These are phyloP conservation scores for Phalloptychus januarius DNA, from an alignment of 2,797 vertebrate species.

Conservation along the genomic window DNA sequence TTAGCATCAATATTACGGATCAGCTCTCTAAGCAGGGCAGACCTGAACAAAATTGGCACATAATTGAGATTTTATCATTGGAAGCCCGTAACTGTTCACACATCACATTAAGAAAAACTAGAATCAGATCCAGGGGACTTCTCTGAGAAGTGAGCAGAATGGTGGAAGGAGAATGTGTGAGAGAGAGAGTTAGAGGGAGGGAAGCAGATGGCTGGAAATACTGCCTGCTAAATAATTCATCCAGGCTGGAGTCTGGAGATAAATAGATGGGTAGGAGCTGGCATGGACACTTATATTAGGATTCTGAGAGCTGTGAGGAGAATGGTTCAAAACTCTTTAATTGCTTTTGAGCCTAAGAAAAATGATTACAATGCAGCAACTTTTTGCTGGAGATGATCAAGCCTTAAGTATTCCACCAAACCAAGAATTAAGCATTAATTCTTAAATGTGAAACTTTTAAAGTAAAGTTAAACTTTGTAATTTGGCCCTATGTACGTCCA, in stretches of 20 bases:
- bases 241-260: conserved; percentile 72
- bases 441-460: neutral
- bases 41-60: conserved; percentile 13
- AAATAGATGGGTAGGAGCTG: conserved; percentile 69
- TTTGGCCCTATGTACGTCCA: neutral
- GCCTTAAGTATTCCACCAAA: conserved; percentile 34
- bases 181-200: conserved; percentile 43
- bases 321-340: conserved; percentile 60
- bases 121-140: conserved; percentile 29
- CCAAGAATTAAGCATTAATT: conserved; percentile 21
- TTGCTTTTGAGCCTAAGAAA: conserved; percentile 64
- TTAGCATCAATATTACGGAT: neutral
- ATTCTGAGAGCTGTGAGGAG: conserved; percentile 64
- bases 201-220: conserved; percentile 76
- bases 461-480: neutral
- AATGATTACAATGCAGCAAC: conserved; percentile 56
- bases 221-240: conserved; percentile 80
- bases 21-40: neutral
- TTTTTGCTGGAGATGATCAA: conserved; percentile 40
- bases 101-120: neutral
- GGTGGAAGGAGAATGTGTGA: conserved; percentile 47
- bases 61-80: conserved; percentile 27
- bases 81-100: conserved; percentile 6
- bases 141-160: conserved; percentile 25
- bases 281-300: conserved; percentile 70